A percentile compares a stretch with the other conserved stretches of the same genome.
These are phyloP conservation scores for Eulemur macaco DNA, from an alignment of 2,113 vertebrate genomes.

Conservation along the genomic window DNA sequence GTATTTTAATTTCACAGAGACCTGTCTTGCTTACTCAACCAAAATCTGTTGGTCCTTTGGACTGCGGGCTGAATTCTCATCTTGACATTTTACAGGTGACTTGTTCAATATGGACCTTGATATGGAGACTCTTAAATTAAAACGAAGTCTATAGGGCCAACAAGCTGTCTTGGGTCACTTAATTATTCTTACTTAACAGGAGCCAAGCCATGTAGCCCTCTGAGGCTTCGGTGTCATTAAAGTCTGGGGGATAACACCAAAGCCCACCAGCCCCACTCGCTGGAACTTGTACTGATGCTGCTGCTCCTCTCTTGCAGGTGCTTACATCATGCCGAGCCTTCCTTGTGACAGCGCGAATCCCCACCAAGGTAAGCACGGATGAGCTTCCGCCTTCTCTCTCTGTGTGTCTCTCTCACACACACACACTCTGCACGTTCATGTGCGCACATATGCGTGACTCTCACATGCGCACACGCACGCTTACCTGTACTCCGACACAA, in stretches of 20 bases:
- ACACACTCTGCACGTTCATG: neutral
- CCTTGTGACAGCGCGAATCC: slow-evolving; percentile 93
- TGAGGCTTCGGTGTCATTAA: no score
- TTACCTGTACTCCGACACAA: no score
- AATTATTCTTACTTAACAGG: fast-evolving
- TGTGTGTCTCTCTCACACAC: no score
- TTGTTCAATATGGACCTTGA: neutral
- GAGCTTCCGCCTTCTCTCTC: neutral
- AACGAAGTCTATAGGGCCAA: neutral
- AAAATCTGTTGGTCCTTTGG: neutral
- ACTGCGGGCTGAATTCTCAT: neutral
- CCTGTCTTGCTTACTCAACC: neutral
- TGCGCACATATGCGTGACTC: fast-evolving
- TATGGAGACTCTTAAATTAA: no score
- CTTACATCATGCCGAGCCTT: slow-evolving; percentile 94
- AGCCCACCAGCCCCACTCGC: neutral
- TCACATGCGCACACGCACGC: fast-evolving
- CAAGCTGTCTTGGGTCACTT: neutral
- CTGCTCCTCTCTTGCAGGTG: slow-evolving; percentile 85
- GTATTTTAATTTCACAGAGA: neutral
- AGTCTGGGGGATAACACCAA: fast-evolving
- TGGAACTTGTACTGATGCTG: neutral
- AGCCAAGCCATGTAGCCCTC: neutral
- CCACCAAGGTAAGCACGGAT: slow-evolving; percentile 91
- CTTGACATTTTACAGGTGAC: neutral